These are phyloP conservation scores for Pangasius sanitwongsei DNA, from an alignment of 2,797 vertebrate genomes.

Conservation along the genomic window DNA sequence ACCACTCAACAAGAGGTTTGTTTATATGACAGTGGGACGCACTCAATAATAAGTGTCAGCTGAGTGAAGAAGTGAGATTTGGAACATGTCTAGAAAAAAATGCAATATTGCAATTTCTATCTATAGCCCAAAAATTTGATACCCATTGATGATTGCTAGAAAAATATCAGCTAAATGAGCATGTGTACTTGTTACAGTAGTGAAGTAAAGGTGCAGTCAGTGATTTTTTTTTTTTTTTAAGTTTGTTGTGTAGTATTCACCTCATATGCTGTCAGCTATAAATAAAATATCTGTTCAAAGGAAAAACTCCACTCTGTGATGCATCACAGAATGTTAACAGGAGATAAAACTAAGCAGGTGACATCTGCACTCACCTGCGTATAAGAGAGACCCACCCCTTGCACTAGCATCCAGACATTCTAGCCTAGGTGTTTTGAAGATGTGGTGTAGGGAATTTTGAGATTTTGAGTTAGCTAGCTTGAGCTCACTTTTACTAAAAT, in stretches of 20 bases:
- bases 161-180: background rate
- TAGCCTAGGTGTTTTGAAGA: background rate
- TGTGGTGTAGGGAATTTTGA: background rate
- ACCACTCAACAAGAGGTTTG: background rate
- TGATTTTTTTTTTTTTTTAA: too few relatives aligned
- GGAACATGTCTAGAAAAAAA: background rate
- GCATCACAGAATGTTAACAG: background rate
- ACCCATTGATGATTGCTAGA: background rate
- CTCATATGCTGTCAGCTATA: background rate
- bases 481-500: background rate
- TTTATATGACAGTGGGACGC: background rate
- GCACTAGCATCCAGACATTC: background rate
- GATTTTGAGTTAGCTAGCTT: background rate
- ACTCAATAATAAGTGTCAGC: background rate
- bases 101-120: background rate
- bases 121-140: background rate
- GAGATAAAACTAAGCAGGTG: background rate
- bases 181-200: background rate
- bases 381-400: background rate
- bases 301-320: background rate
- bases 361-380: background rate
- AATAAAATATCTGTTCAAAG: background rate
- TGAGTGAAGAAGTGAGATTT: constrained; percentile 1
- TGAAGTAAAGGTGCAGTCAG: background rate
- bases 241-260: background rate